Evolutionary conservation across 2,797 vertebrate genomes (phyloP).

Genomic region (Sandelia bainsii): DNA sequence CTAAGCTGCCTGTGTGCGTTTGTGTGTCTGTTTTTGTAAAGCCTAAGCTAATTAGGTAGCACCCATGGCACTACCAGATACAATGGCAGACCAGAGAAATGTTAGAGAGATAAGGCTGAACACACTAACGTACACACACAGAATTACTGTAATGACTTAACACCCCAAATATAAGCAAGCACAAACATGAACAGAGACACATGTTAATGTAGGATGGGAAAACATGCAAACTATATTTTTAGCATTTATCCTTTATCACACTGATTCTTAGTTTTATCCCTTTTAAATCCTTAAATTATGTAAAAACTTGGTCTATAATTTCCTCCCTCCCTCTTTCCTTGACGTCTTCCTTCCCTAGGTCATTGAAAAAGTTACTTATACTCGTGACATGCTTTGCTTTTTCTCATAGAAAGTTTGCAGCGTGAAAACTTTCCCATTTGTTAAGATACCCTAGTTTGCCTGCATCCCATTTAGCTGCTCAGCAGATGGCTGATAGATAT

Average conservation of each 20-base stretch:
- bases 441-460: constrained; percentile 35
- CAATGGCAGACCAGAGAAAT: constrained; percentile 66
- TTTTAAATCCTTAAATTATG: constrained; percentile 5
- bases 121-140: constrained; percentile 46
- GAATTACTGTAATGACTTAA: constrained; percentile 62
- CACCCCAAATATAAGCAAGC: constrained; percentile 13
- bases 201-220: not conserved
- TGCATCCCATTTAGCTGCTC: constrained; percentile 54
- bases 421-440: constrained; percentile 51
- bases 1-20: constrained; percentile 42
- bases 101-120: constrained; percentile 65
- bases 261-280: not conserved
- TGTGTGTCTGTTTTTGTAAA: constrained; percentile 49
- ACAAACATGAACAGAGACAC: constrained; percentile 4
- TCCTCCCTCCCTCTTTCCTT: not conserved
- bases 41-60: constrained; percentile 72
- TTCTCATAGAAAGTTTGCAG: constrained; percentile 26
- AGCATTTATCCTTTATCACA: not conserved
- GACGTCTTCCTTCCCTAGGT: not conserved
- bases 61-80: constrained; percentile 54
- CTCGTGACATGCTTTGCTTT: not conserved
- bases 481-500: constrained; percentile 71
- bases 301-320: not conserved
- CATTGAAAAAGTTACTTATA: constrained; percentile 13
- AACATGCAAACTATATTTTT: not conserved